Conservation (phyloP, 1,140 invertebrate genomes). For the Belonocnema kinseyi region DNA sequence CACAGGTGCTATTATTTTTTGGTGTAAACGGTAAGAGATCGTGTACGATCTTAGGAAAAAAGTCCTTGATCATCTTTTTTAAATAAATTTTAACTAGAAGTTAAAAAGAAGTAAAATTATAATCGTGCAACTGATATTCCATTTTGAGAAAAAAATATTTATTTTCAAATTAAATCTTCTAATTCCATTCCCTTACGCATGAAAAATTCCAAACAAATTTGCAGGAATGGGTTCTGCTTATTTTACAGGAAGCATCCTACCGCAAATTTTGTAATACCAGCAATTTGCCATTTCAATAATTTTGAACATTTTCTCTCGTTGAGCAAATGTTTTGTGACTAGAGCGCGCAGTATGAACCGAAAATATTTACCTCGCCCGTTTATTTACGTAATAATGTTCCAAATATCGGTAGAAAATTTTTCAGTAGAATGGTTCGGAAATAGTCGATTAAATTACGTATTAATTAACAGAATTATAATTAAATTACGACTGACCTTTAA, state of each 20-base stretch:
- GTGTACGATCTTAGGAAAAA: too few relatives aligned
- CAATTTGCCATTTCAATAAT: conserved; percentile 16
- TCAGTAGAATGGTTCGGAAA: background rate
- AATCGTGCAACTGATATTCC: too few relatives aligned
- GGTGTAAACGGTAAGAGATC: too few relatives aligned
- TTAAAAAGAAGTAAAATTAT: too few relatives aligned
- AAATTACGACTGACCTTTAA: background rate
- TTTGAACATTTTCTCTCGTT: background rate
- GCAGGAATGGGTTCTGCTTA: conserved; percentile 4
- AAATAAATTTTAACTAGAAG: too few relatives aligned
- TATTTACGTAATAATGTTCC: background rate
- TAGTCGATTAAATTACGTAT: background rate
- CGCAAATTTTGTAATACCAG: conserved; percentile 20
- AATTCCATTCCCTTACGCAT: background rate
- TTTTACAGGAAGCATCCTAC: conserved; percentile 21
- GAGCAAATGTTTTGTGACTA: background rate
- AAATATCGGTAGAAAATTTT: background rate
- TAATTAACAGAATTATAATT: background rate
- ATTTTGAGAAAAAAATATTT: too few relatives aligned
- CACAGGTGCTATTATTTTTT: too few relatives aligned
- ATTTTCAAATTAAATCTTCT: background rate
- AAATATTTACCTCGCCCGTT: background rate
- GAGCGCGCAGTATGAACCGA: background rate
- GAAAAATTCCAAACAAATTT: background rate
- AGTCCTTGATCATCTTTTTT: too few relatives aligned